Evolutionary conservation across 1,140 invertebrate species (phyloP), one percentile per base, ranked within the genome.

Genomic region (Drosophila insularis): DNA sequence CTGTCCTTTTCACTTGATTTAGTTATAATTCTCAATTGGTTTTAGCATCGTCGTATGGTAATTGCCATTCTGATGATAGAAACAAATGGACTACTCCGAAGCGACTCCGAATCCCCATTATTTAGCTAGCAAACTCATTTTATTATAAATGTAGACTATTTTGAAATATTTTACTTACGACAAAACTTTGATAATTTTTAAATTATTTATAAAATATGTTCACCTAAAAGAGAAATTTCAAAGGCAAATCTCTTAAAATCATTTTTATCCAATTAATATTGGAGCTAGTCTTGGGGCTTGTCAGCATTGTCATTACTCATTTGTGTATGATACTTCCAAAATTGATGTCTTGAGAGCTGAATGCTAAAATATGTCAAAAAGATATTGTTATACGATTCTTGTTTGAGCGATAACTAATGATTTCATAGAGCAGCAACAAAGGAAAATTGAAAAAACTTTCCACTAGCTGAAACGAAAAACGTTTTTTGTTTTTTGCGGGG

Each of bases 401-500:
- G 65, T 56, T 68, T 23, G 17, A 37, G 17, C 14, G 23, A 58
- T 58, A 61, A 61, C 59, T 39, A 43, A 39, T 39, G 59, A 61
- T 40, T 61, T 40, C 32, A 10, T 37, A 43, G 10, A 35, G 21
- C 17, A 21, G 19, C n/a, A 43, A 43, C 14, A 17, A 43, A 43
- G 2, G 7, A 14, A 14, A 50, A 50, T 4, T 10, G 19, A 21
- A 50, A 27, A 21, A 27, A 46, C 40, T 68, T 65, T 62, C 55
- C 13, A 56, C 64, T 37, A 17, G 50, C 58, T 71, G 37, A 13
- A 70, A 65, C 56, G 74, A 66, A 71, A 61, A 14, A 67, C 54
- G 63, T 19, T 46, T 21, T 21, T 50, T n/a, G n/a, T n/a, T 46
- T 46, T 46, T 46, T 17, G 17, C 17, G 7, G 43, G 43, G 17